Evolutionary conservation across 1,140 invertebrate species (phyloP).

Genomic region (Lerema accius): DNA sequence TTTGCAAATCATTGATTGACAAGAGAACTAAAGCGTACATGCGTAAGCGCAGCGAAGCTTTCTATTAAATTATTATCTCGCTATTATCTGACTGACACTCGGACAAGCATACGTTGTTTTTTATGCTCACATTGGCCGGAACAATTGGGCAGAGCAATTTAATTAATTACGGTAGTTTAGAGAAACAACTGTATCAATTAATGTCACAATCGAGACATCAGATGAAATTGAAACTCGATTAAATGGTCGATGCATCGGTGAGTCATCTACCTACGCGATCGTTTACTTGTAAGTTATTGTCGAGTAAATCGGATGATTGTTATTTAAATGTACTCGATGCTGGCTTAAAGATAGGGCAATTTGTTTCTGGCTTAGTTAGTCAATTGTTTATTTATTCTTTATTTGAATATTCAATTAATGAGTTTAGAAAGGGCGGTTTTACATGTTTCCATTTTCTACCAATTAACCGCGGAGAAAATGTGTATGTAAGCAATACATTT

Average conservation of each 20-base stretch:
- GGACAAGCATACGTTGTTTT: slow-evolving; percentile 44
- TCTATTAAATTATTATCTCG: slow-evolving; percentile 44
- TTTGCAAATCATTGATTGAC: background rate
- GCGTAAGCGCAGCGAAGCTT: slow-evolving; percentile 29
- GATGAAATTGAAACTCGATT: slow-evolving; percentile 50
- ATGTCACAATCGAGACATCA: slow-evolving; percentile 50
- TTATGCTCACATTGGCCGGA: slow-evolving; percentile 38
- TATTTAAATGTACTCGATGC: slow-evolving; percentile 24
- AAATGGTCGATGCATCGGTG: slow-evolving; percentile 36
- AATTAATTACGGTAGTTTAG: slow-evolving; percentile 58
- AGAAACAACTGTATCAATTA: slow-evolving; percentile 62
- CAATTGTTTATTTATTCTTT: no score
- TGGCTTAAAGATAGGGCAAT: background rate
- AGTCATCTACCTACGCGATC: slow-evolving; percentile 50
- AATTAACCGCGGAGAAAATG: no score
- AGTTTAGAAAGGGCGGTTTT: no score
- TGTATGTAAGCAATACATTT: no score
- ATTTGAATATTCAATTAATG: no score
- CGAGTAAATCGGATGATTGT: slow-evolving; percentile 22
- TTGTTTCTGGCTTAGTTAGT: background rate
- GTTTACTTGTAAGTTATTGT: slow-evolving; percentile 41
- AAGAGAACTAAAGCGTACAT: background rate
- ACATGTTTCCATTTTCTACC: no score
- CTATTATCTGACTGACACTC: slow-evolving; percentile 48
- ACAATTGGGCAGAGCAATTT: slow-evolving; percentile 40